phyloP scores from a whole-genome alignment of 1,140 invertebrate species.

The Reticulitermes speratus region DNA sequence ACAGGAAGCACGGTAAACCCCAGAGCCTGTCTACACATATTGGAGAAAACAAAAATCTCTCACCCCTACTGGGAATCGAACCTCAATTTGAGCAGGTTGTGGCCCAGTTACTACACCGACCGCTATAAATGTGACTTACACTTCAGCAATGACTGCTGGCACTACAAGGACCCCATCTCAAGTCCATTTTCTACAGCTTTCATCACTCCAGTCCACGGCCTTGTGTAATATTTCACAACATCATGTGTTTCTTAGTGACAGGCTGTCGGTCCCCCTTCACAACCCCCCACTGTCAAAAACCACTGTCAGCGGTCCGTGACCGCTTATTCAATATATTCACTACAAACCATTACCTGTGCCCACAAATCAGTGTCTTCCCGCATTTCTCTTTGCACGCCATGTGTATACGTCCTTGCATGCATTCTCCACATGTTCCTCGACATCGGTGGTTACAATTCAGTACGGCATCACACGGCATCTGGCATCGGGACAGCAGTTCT shows the following conservation, averaged over 20 bases:
- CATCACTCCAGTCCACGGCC: neutral
- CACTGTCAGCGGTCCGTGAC: too few relatives aligned
- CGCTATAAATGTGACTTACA: neutral
- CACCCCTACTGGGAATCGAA: too few relatives aligned
- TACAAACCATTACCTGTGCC: constrained; percentile 50
- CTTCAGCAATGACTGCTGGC: neutral
- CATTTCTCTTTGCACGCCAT: constrained; percentile 58
- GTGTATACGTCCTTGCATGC: constrained; percentile 63
- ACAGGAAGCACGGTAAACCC: too few relatives aligned
- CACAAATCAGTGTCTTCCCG: constrained; percentile 59
- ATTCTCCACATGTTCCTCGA: constrained; percentile 57
- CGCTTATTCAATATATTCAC: too few relatives aligned
- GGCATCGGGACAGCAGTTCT: constrained; percentile 46
- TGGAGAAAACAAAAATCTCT: too few relatives aligned
- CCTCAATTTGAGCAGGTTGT: neutral
- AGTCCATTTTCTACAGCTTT: neutral
- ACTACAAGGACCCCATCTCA: neutral
- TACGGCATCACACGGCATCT: constrained; percentile 46
- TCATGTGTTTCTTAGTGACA: too few relatives aligned
- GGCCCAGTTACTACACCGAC: neutral
- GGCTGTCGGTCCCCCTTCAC: too few relatives aligned
- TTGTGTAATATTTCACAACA: too few relatives aligned
- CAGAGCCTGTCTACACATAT: too few relatives aligned
- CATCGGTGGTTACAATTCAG: constrained; percentile 61
- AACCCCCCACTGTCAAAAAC: too few relatives aligned